Base-by-base conservation (phyloP, 2,888 invertebrate species). In the Dynastes maya region DNA sequence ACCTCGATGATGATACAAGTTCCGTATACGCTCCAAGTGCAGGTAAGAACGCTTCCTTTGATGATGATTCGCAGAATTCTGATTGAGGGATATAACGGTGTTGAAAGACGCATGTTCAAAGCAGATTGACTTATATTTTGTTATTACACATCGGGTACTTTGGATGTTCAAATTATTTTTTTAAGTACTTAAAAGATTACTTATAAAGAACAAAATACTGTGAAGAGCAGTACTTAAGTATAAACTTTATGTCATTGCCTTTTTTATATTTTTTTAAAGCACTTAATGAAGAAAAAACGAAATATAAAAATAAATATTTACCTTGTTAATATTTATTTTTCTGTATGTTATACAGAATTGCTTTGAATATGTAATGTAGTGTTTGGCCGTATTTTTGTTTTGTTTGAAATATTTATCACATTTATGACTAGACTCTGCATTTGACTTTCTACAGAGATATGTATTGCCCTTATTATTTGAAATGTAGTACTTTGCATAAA, bases 1-100 rank as follows among this genome's bases (percentile, higher is more conserved):
- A 96, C 89, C 91, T 97, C 85, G 96, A 95, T 85, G 93, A 93
- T 83, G 95, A 95, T 84, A 92, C 93, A 84, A 91, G 92, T 79
- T 95, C 95, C 8, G 88, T 94, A 78, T 94, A 94, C 88, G 91
- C 94, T 80, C 92, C 93, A 77, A 90, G 90, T 79, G 89, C 91
- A 91, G 92, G 92, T 92, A 95, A 94, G 92, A 88, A 83, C 87
- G 87, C 88, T 85, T 88, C 89, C 86, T 84, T 86, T 86, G 88
- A 88, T 78, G 88, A 88, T 81, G 90, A 90, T 85, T 88, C 85
- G 85, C 88, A 88, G 84, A 85, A 88, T 86, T 88, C 89, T 86
- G 90, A 90, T 87, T 90, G 87, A 89, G 63, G 51, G 16, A 45
- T 53, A 63, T n/a, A n/a, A n/a, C 22, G 40, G 16, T 55, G 40